A percentile compares a stretch with the other conserved stretches of the same genome.
Evolutionary conservation across 2,888 invertebrate species (phyloP).

Genomic region (Erynnis tages): DNA sequence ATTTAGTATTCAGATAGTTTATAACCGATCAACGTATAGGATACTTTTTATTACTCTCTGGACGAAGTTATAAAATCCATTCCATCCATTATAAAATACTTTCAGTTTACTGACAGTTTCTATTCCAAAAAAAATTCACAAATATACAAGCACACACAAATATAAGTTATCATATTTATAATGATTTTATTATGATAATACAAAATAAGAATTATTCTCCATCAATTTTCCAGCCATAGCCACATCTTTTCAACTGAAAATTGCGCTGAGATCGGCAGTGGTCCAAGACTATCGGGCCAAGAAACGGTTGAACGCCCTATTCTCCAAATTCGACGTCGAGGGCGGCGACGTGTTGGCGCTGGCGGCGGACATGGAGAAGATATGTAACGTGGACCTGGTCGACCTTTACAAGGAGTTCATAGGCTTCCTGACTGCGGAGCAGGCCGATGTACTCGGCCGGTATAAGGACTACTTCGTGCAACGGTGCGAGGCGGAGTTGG

Average conservation of each 20-base stretch:
- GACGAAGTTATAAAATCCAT: too few species aligned
- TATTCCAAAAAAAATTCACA: too few species aligned
- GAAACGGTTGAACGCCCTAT: conserved; percentile 37
- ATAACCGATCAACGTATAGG: too few species aligned
- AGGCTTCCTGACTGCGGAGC: conserved; percentile 59
- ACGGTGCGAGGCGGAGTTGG: conserved; percentile 47
- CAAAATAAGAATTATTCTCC: too few species aligned
- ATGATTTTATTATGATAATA: too few species aligned
- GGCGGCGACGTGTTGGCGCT: conserved; percentile 43
- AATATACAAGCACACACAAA: too few species aligned
- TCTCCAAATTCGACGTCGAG: conserved; percentile 47
- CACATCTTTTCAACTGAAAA: conserved; percentile 51
- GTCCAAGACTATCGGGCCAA: conserved; percentile 41
- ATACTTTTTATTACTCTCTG: too few species aligned
- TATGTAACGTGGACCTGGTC: conserved; percentile 43
- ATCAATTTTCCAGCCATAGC: conserved; percentile 55
- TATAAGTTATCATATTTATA: too few species aligned
- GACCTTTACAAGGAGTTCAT: conserved; percentile 63
- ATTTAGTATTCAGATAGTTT: too few species aligned
- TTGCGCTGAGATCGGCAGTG: conserved; percentile 40
- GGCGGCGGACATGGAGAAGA: conserved; percentile 39
- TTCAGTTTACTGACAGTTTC: too few species aligned
- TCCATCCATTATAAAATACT: too few species aligned
- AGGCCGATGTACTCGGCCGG: conserved; percentile 52
- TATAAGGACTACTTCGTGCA: conserved; percentile 62